Evolutionary conservation across 2,113 vertebrate species (phyloP), one percentile per base, ranked within the genome.

Genomic region (Illadopsis cleaveri): DNA sequence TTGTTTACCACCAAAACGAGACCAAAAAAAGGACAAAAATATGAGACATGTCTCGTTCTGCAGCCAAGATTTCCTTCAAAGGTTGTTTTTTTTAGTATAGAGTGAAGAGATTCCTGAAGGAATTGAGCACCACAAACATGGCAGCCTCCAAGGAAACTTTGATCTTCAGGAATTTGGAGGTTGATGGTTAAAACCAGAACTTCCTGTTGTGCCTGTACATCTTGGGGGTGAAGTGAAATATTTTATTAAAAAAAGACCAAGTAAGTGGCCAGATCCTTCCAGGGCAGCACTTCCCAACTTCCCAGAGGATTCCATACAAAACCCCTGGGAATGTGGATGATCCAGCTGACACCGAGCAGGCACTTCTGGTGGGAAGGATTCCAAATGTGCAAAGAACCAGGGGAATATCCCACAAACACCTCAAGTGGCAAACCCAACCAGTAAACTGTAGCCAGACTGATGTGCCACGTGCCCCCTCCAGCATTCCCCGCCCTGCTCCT

Each of bases 391-490:
- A 31, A 27, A 57, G n/a, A 11, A 11, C 1, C 8, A 16, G 23
- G 19, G 2, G 1, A 75, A 47, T 2, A 56, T 1, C 50, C 50
- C 30, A 24, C 8, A 23, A 24, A n/a, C 50, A 30, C 30, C 50
- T 28, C 11, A 2, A 42, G n/a, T 12, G 35, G 35, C 84, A 81
- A 72, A 53, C 18, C n/a, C 61, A 30, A 2, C 25, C 22, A 56
- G 24, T 4, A 27, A 51, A 33, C 0, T 0, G 9, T 0, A 54
- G 33, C 35, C 35, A 24, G 14, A 28, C 22, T 50, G 5, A 9
- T 8, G 40, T 35, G 61, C 2, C 56, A 8, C 1, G 3, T 14
- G 4, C 37, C 35, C 35, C 44, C 53, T 78, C 53, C 79, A 68
- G 48, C 47, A 10, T 50, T 16, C 1, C 0, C 33, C 54, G 8